Percentiles rank a stretch among this genome's conserved stretches.
Conservation (phyloP, 2,888 invertebrate species). For the Eupithecia insigniata region DNA sequence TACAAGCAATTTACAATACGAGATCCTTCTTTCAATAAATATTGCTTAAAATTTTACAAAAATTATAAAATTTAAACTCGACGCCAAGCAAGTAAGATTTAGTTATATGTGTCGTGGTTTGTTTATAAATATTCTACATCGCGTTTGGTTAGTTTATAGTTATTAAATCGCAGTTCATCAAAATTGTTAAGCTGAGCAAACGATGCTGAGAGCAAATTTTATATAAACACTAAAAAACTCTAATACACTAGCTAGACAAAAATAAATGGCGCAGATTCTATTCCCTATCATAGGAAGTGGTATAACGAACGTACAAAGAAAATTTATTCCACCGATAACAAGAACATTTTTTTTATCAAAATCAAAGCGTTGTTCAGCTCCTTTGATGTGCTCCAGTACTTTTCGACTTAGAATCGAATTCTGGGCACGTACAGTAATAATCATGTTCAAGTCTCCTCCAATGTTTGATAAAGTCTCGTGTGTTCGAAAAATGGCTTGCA, state of each 20-base stretch:
- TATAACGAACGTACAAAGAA: slow-evolving; percentile 58
- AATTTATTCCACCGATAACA: slow-evolving; percentile 71
- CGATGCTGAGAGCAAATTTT: background rate
- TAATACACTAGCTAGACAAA: slow-evolving; percentile 32
- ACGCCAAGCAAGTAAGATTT: too few species aligned
- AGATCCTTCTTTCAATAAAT: too few species aligned
- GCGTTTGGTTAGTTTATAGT: too few species aligned
- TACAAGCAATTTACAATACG: too few species aligned
- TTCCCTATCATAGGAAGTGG: slow-evolving; percentile 53
- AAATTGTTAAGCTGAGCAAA: background rate
- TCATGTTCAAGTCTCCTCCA: slow-evolving; percentile 78
- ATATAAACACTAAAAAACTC: slow-evolving; percentile 8
- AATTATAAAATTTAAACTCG: too few species aligned
- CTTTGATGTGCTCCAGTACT: slow-evolving; percentile 77
- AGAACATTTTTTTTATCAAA: slow-evolving; percentile 74
- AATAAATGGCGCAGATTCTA: slow-evolving; percentile 28
- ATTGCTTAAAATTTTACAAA: too few species aligned
- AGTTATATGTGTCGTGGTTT: too few species aligned
- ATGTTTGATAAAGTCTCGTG: slow-evolving; percentile 80
- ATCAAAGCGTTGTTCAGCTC: slow-evolving; percentile 73
- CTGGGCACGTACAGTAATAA: slow-evolving; percentile 80
- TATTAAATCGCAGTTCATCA: background rate
- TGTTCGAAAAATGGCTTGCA: slow-evolving; percentile 73
- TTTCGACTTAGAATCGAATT: slow-evolving; percentile 67
- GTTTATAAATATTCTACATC: too few species aligned